phyloP scores from a whole-genome alignment of 2,888 invertebrate genomes.

The Drosophila suboccidentalis region DNA sequence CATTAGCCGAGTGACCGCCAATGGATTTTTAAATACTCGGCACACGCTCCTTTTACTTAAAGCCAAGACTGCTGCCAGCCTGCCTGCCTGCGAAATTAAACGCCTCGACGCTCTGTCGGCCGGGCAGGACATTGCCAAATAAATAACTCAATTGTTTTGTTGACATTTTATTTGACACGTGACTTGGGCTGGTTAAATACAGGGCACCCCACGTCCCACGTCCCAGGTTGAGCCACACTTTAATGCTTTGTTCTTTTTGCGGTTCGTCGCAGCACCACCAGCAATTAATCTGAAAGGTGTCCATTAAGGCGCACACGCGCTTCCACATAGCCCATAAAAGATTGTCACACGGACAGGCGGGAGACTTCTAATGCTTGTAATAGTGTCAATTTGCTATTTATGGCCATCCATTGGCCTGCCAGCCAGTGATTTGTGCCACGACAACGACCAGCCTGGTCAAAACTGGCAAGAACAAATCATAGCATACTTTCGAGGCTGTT shows the following conservation, averaged over 20 bases:
- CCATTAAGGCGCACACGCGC: slow-evolving; percentile 77
- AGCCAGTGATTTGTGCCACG: slow-evolving; percentile 69
- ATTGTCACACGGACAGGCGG: slow-evolving; percentile 19
- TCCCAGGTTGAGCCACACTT: slow-evolving; percentile 26
- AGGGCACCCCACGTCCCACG: slow-evolving; percentile 19
- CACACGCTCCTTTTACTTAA: slow-evolving; percentile 54
- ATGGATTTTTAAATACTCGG: slow-evolving; percentile 80
- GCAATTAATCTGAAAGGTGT: slow-evolving; percentile 83
- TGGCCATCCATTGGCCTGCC: slow-evolving; percentile 48
- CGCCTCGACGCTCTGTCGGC: slow-evolving; percentile 50
- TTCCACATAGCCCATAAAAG: slow-evolving; percentile 50
- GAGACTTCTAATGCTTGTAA: slow-evolving; percentile 59
- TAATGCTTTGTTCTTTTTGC: slow-evolving; percentile 81
- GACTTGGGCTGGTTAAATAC: slow-evolving; percentile 82
- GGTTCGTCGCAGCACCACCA: slow-evolving; percentile 72
- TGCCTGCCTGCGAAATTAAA: slow-evolving; percentile 63
- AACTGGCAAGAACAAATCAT: background rate
- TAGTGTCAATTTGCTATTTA: slow-evolving; percentile 79
- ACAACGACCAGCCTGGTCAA: background rate
- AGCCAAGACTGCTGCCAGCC: slow-evolving; percentile 1
- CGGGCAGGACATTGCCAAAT: slow-evolving; percentile 61
- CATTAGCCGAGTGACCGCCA: slow-evolving; percentile 77
- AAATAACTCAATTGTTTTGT: slow-evolving; percentile 85
- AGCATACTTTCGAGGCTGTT: slow-evolving; percentile 12
- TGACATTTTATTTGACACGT: slow-evolving; percentile 85